Base-by-base conservation (phyloP, 92 coral and sea anemone genomes). In the Palythoa caribaeorum region DNA sequence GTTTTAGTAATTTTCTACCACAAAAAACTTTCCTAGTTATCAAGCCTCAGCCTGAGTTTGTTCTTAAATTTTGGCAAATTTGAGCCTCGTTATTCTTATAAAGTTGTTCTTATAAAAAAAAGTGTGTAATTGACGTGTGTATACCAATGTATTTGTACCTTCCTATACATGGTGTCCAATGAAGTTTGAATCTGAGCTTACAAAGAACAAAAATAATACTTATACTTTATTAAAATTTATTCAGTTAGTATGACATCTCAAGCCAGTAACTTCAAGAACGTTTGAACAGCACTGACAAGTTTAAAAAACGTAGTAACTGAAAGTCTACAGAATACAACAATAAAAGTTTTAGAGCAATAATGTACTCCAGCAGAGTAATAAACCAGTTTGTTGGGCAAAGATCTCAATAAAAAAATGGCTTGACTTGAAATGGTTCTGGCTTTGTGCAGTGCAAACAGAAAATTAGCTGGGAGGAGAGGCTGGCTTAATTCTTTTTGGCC, bases 401-500 rank as follows among this genome's bases (percentile, higher is more conserved):
- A 5, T 1, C 3, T 63, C 15, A 4, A 50, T 7, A 40, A 39
- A 15, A 79, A 17, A 79, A 28, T 28, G 28, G 8, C 72, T 20
- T 66, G 86, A 47, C 76, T 81, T 47, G 86, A 81, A 80, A 81
- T 28, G 76, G 2, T 76, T 66, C 66, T 81, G 21, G 74, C 47
- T 11, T 48, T 81, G 74, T 81, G 86, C 20, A 19, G n/a, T 66
- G 66, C 86, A 81, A 66, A 81, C 55, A 47, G 47, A 71, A 63
- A 65, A 47, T 44, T 50, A 65, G 6, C 62, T 40, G 60, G 40
- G 44, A 66, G 55, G 47, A 72, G 86, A 11, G 59, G 86, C 14
- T 79, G 84, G 60, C 7, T 78, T 77, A 95, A 93, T 95, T 85
- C 89, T 94, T 97, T 91, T 97, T 97, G 83, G 92, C 81, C 78